These are phyloP conservation scores for Neodiprion pinetum DNA, from an alignment of 1,140 invertebrate genomes.

Conservation along the genomic window DNA sequence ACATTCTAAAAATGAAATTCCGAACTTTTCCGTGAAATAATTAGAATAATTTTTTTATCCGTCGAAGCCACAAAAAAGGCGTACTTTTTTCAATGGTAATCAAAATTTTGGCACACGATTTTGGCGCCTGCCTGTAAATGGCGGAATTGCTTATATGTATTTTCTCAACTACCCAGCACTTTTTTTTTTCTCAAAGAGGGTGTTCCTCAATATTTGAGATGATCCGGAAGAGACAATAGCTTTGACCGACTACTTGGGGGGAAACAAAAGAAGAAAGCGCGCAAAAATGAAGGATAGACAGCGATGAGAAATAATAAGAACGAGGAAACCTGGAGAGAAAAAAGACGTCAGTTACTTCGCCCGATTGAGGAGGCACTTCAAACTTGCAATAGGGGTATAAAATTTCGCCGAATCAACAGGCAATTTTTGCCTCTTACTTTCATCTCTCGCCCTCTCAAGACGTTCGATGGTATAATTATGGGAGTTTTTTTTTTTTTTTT, in stretches of 20 bases:
- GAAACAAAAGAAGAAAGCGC: background rate
- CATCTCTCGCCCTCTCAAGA: too few relatives aligned
- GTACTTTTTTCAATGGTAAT: too few relatives aligned
- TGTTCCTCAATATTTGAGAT: conserved; percentile 9
- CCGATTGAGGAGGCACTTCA: background rate
- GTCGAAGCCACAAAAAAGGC: too few relatives aligned
- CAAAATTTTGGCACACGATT: too few relatives aligned
- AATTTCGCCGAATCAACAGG: background rate
- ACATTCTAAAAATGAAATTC: too few relatives aligned
- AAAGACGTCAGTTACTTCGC: background rate
- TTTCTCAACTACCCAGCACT: background rate
- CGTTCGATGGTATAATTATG: too few relatives aligned
- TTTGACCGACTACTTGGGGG: background rate
- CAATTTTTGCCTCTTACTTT: too few relatives aligned
- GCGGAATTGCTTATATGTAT: too few relatives aligned
- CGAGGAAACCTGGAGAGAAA: background rate
- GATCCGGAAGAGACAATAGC: conserved; percentile 11
- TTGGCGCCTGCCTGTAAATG: too few relatives aligned
- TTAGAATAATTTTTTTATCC: too few relatives aligned
- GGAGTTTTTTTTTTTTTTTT: too few relatives aligned
- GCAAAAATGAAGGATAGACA: background rate
- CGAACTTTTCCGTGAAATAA: too few relatives aligned
- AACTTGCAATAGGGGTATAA: background rate
- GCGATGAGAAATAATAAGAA: background rate
- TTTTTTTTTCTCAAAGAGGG: background rate